phyloP scores from a whole-genome alignment of 2,888 invertebrate species.

The Clanis bilineata region DNA sequence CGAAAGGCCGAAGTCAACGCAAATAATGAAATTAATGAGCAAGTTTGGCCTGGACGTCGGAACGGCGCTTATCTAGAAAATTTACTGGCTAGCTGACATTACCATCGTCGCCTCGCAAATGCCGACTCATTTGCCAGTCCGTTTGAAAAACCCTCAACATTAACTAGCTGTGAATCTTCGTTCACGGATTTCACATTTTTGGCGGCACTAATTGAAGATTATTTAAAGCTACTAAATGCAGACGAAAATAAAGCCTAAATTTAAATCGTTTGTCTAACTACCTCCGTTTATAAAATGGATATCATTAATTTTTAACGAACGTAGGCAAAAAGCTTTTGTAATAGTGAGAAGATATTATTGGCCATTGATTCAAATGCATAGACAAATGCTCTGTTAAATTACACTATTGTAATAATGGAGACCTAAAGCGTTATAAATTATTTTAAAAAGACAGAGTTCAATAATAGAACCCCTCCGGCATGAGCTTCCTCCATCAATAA shows the following conservation, averaged over 20 bases:
- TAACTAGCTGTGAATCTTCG: conserved; percentile 46
- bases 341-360: too few species aligned
- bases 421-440: too few species aligned
- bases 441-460: too few species aligned
- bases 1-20: conserved; percentile 58
- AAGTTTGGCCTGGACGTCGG: conserved; percentile 64
- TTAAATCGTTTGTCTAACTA: neutral
- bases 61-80: conserved; percentile 73
- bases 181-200: conserved; percentile 13
- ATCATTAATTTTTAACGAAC: neutral
- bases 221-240: conserved; percentile 2
- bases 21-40: conserved; percentile 73
- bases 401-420: too few species aligned
- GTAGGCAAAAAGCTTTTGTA: too few species aligned
- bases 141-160: conserved; percentile 64
- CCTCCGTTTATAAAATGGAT: neutral
- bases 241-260: neutral
- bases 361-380: too few species aligned
- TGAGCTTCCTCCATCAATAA: too few species aligned
- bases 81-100: conserved; percentile 77
- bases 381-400: too few species aligned
- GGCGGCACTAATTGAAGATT: neutral
- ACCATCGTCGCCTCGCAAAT: conserved; percentile 70
- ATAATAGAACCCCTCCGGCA: too few species aligned
- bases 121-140: conserved; percentile 71